phyloP scores from a whole-genome alignment of 2,113 vertebrate species.

The Leptobrachium leishanense region DNA sequence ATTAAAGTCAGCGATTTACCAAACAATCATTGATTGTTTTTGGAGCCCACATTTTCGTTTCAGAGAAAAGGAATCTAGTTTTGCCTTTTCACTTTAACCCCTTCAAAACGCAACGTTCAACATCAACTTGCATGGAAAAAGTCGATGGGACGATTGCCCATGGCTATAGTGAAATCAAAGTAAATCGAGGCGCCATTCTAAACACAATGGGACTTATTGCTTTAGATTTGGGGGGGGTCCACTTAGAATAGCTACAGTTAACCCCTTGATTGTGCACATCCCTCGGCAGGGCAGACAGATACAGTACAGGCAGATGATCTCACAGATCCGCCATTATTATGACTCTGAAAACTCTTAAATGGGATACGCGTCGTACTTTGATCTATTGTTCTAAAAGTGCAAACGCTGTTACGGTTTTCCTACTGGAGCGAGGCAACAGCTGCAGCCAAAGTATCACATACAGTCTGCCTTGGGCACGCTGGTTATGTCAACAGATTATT shows the following conservation, averaged over 20 bases:
- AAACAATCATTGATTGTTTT: too few species aligned
- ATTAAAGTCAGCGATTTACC: too few species aligned
- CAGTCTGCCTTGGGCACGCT: slow-evolving; percentile 66
- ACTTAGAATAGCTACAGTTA: neutral
- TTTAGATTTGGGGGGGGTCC: too few species aligned
- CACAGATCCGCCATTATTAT: slow-evolving; percentile 17
- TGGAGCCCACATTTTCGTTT: too few species aligned
- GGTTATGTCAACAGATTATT: slow-evolving; percentile 71
- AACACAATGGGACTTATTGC: too few species aligned
- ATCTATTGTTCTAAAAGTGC: slow-evolving; percentile 46
- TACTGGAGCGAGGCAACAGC: slow-evolving; percentile 44
- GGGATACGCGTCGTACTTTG: slow-evolving; percentile 40
- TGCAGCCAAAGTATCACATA: slow-evolving; percentile 62
- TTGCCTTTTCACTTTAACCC: too few species aligned
- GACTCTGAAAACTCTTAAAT: slow-evolving; percentile 29
- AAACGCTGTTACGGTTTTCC: slow-evolving; percentile 43
- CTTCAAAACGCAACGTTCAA: too few species aligned
- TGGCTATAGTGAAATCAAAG: too few species aligned
- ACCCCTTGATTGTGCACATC: neutral
- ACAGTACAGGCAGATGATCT: slow-evolving; percentile 8
- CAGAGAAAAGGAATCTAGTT: too few species aligned
- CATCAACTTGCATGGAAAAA: too few species aligned
- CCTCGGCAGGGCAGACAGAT: neutral
- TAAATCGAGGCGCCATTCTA: too few species aligned
- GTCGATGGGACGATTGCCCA: too few species aligned